Base-by-base conservation (phyloP, 2,888 invertebrate species). In the Prosopocoilus inquinatus region DNA sequence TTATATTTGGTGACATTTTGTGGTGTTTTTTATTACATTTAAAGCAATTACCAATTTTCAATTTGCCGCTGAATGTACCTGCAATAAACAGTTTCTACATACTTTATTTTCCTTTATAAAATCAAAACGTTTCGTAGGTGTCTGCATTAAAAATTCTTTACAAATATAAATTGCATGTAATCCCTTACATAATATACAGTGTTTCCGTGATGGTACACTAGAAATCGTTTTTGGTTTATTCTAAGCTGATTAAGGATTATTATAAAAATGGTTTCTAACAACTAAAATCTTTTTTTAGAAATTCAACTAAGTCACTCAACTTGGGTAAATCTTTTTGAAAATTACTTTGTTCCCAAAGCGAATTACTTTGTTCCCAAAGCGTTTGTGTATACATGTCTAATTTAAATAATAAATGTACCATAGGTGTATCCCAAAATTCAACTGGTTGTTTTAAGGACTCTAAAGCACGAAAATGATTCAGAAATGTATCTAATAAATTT, bases 321-420 rank as follows among this genome's bases (percentile, higher is more conserved):
- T 41, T 47, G 7, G 49, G 38, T 15, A 44, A 13, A 12, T 32
- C 16, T 3, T 15, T 36, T 11, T 28, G 8, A 5, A 7, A 9
- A 15, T 36, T 41, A 16, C 13, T 13, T 33, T 41, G n/a, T n/a
- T n/a, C n/a, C n/a, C n/a, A n/a, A n/a, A n/a, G n/a, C n/a, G n/a
- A n/a, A n/a, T n/a, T n/a, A n/a, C n/a, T n/a, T n/a, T n/a, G 15
- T 15, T 56, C 44, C 56, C 56, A 56, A 13, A 11, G 43, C 11
- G 34, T 39, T 9, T 48, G 41, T 20, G 46, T 53, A 5, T 12
- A 20, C 5, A 4, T 11, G 32, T 53, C 57, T 35, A 57, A 45
- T 35, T 57, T 57, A 9, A 28, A 9, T 9, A 53, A 8, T 9
- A 57, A 13, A 44, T 36, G 41, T 12, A 45, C 48, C 33, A 53